phyloP scores from a whole-genome alignment of 2,888 invertebrate species.

The Diplazon laetatorius region DNA sequence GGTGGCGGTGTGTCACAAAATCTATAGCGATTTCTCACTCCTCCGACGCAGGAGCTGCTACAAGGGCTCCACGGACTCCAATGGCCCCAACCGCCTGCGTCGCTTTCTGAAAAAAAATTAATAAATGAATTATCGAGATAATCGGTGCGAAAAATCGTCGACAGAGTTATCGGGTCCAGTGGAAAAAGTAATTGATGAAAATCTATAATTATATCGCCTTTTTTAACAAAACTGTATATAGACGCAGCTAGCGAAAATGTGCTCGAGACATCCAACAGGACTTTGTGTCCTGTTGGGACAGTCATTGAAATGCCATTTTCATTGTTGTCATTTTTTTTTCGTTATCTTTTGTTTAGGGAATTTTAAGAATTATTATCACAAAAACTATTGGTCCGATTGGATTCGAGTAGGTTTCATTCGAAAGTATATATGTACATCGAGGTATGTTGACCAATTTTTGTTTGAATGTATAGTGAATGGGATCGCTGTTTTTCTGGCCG shows the following conservation, averaged over 20 bases:
- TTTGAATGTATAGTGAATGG: no score
- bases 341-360: neutral
- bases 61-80: constrained; percentile 95
- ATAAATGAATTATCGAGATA: no score
- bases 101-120: constrained; percentile 85
- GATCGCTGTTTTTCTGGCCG: no score
- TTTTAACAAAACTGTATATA: no score
- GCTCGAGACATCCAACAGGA: constrained; percentile 29
- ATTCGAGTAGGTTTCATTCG: no score
- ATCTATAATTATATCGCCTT: no score
- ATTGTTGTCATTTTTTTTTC: neutral
- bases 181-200: no score
- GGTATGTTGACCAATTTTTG: no score
- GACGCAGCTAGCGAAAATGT: constrained; percentile 29
- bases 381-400: no score
- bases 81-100: constrained; percentile 89
- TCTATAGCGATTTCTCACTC: constrained; percentile 91
- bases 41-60: constrained; percentile 89
- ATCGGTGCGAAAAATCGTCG: no score
- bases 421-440: no score
- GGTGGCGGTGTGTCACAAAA: constrained; percentile 95
- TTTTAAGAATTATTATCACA: neutral
- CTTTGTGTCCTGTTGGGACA: constrained; percentile 32
- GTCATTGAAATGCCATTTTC: constrained; percentile 37
- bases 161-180: no score